phyloP scores from a whole-genome alignment of 2,888 invertebrate genomes.

The Ryuthela nishihirai region DNA sequence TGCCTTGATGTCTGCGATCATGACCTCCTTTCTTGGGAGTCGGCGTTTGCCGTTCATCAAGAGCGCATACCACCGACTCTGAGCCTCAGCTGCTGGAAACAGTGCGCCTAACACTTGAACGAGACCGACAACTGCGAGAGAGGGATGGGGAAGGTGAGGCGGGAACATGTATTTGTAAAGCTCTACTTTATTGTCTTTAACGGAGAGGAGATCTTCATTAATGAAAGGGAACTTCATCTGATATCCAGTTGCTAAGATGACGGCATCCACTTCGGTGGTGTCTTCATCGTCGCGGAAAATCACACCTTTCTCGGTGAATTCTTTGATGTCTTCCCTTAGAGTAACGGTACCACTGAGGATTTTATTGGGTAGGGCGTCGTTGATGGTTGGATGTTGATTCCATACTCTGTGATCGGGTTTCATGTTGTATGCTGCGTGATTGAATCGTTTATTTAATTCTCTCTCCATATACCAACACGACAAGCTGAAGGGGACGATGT shows the following conservation, averaged over 20 bases:
- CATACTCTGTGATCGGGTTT: slow-evolving; percentile 49
- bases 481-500: slow-evolving; percentile 24
- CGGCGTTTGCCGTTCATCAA: slow-evolving; percentile 45
- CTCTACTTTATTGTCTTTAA: slow-evolving; percentile 43
- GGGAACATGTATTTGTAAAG: slow-evolving; percentile 53
- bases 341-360: slow-evolving; percentile 50
- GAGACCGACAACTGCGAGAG: slow-evolving; percentile 76
- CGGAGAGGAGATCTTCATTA: slow-evolving; percentile 41
- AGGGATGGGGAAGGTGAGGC: slow-evolving; percentile 59
- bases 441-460: slow-evolving; percentile 46
- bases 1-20: slow-evolving; percentile 48
- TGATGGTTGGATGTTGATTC: slow-evolving; percentile 47
- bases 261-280: slow-evolving; percentile 49
- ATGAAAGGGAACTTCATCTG: slow-evolving; percentile 50
- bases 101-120: slow-evolving; percentile 72
- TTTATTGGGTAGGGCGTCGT: slow-evolving; percentile 53
- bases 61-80: slow-evolving; percentile 56
- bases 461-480: slow-evolving; percentile 29
- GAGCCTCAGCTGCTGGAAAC: slow-evolving; percentile 79
- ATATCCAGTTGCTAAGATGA: slow-evolving; percentile 51
- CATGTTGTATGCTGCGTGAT: slow-evolving; percentile 51
- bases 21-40: slow-evolving; percentile 47
- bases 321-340: slow-evolving; percentile 47
- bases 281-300: slow-evolving; percentile 47
- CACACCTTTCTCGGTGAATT: slow-evolving; percentile 46